Conservation (phyloP, 1,140 invertebrate genomes). For the Drosophila repletoides region DNA sequence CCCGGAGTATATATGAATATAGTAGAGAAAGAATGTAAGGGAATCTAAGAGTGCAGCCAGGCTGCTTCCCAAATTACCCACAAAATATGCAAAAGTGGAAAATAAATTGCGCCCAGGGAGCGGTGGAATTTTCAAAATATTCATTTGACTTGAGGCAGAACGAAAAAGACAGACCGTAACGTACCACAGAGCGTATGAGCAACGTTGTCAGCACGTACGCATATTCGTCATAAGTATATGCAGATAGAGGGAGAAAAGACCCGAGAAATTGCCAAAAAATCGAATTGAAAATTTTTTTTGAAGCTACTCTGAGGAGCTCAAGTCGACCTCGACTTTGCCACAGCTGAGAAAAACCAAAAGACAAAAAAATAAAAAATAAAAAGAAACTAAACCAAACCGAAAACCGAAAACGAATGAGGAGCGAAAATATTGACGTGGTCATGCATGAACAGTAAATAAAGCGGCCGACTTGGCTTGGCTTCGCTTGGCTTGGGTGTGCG, state of each 20-base stretch:
- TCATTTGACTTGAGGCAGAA: constrained; percentile 44
- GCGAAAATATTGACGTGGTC: constrained; percentile 59
- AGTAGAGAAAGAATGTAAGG: constrained; percentile 13
- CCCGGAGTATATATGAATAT: too few relatives aligned
- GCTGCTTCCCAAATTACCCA: constrained; percentile 67
- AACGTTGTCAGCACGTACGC: constrained; percentile 62
- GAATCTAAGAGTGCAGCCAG: constrained; percentile 29
- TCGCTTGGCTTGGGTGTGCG: background rate
- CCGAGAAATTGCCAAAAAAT: constrained; percentile 68
- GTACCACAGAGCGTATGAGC: constrained; percentile 61
- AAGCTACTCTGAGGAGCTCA: constrained; percentile 31
- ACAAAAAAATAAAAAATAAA: constrained; percentile 69
- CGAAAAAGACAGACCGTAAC: background rate
- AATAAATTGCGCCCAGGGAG: constrained; percentile 62
- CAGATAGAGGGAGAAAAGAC: constrained; percentile 13
- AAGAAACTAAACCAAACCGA: too few relatives aligned
- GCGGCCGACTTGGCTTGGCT: constrained; percentile 16
- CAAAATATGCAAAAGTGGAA: constrained; percentile 73
- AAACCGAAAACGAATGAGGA: constrained; percentile 49
- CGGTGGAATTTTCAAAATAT: constrained; percentile 40
- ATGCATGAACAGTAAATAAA: constrained; percentile 71
- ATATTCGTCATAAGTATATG: constrained; percentile 69
- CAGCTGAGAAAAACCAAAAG: constrained; percentile 41
- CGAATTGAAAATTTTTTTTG: constrained; percentile 65
- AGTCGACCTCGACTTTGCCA: constrained; percentile 39